Evolutionary conservation across 2,113 vertebrate species (phyloP).

Genomic region (Sitta europaea): DNA sequence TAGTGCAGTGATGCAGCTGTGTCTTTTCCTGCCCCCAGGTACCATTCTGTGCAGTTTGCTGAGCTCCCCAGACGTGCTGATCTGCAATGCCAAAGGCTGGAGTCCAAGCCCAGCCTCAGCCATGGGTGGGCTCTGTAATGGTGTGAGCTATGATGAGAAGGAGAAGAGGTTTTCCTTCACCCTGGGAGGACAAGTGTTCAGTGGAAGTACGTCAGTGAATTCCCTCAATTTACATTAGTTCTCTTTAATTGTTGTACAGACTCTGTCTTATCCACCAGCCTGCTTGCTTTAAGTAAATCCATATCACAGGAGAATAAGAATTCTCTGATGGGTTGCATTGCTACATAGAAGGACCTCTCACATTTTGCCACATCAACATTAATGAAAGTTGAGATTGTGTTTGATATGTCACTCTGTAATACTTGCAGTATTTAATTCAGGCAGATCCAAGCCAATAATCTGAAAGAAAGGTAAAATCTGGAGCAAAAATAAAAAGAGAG

Average conservation of each 20-base stretch:
- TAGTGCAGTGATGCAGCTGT: background rate
- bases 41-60: slow-evolving; percentile 81
- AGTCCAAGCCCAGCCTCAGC: slow-evolving; percentile 45
- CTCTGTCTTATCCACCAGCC: background rate
- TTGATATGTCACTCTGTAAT: background rate
- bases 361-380: background rate
- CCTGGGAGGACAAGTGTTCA: slow-evolving; percentile 80
- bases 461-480: background rate
- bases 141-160: slow-evolving; percentile 70
- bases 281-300: background rate
- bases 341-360: background rate
- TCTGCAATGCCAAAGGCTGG: slow-evolving; percentile 73
- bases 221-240: background rate
- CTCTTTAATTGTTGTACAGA: background rate
- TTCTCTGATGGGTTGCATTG: background rate
- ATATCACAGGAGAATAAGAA: background rate
- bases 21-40: slow-evolving; percentile 60
- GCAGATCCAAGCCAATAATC: background rate
- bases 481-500: background rate
- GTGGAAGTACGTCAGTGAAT: slow-evolving; percentile 72
- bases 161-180: slow-evolving; percentile 72
- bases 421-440: background rate
- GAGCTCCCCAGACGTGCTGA: slow-evolving; percentile 74
- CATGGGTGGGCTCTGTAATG: slow-evolving; percentile 68
- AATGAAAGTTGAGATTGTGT: background rate